Conservation (phyloP, 1,140 invertebrate genomes). For the Caenorhabditis brenneri region DNA sequence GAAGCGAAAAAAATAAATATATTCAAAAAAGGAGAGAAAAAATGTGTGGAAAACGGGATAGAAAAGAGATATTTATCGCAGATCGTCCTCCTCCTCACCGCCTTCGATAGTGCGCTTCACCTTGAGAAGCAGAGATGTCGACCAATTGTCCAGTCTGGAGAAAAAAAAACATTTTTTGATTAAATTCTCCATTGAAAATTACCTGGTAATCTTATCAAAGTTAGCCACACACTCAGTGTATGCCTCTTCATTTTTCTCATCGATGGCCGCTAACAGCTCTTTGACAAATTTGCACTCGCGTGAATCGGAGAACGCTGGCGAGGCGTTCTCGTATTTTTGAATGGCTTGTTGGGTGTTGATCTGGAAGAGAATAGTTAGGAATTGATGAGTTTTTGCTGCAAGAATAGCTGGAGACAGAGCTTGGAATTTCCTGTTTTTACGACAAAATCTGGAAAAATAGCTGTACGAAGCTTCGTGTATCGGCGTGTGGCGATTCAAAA, state of each 20-base stretch:
- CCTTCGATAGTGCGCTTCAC: constrained; percentile 77
- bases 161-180: too few relatives aligned
- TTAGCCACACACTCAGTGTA: constrained; percentile 94
- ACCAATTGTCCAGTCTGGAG: constrained; percentile 93
- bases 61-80: constrained; percentile 54
- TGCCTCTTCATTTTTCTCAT: constrained; percentile 91
- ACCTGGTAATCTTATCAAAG: constrained; percentile 95
- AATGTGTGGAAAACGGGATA: constrained; percentile 51
- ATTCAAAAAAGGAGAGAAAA: constrained; percentile 9
- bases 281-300: constrained; percentile 93
- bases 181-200: too few relatives aligned
- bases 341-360: constrained; percentile 78
- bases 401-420: too few relatives aligned
- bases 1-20: background rate
- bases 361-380: constrained; percentile 49
- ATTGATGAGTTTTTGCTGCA: too few relatives aligned
- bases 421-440: background rate
- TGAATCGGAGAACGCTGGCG: constrained; percentile 89
- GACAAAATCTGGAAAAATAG: too few relatives aligned
- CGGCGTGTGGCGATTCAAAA: too few relatives aligned
- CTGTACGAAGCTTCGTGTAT: too few relatives aligned
- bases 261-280: constrained; percentile 86
- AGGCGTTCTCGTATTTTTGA: constrained; percentile 89
- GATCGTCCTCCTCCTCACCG: constrained; percentile 59
- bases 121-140: constrained; percentile 90